Evolutionary conservation across 2,888 invertebrate genomes (phyloP), one percentile per base, ranked within the genome.

Genomic region (Apamea crenata): DNA sequence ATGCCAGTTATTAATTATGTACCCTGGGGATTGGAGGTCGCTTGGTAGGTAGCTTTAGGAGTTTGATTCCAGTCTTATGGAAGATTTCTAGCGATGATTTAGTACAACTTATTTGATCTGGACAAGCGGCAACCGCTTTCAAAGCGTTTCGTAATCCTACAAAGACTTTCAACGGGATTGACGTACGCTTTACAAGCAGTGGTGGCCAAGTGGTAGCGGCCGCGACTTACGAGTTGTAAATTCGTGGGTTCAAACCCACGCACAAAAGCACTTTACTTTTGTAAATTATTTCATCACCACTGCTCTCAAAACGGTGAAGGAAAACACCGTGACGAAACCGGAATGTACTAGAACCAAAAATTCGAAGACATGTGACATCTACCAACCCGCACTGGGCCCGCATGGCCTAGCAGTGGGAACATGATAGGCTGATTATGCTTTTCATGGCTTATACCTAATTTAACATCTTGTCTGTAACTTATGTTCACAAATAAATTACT

Each of bases 1-100:
- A 80, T 68, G 72, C n/a, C 76, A 40, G 85, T 82, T 88, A 87
- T 89, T 89, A 87, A 87, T 89, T 85, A 79, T 83, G 73, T 85
- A 80, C 78, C 84, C 79, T 61, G 61, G 72, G 79, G 71, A 71
- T 63, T 29, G 56, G 47, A 76, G 50, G 77, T 70, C 29, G 71
- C 68, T 67, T 25, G 53, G 65, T 29, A 50, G 21, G 29, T 69
- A 69, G 14, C 36, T n/a, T 65, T 8, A 29, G 67, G 18, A 25
- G 59, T 71, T 76, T 65, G 70, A 74, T 61, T 71, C 61, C 14
- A 32, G 66, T 47, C 56, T 65, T 47, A 56, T 12, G 50, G 4
- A 18, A 66, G 65, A 50, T 63, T 63, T 74, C 36, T 12, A 61
- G 18, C 2, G 25, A 36, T 69, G 68, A 56, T 44, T 50, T 47